Percentiles rank a stretch among this genome's conserved stretches.
These are phyloP conservation scores for Kryptolebias marmoratus DNA, from an alignment of 2,113 vertebrate species.

Conservation along the genomic window DNA sequence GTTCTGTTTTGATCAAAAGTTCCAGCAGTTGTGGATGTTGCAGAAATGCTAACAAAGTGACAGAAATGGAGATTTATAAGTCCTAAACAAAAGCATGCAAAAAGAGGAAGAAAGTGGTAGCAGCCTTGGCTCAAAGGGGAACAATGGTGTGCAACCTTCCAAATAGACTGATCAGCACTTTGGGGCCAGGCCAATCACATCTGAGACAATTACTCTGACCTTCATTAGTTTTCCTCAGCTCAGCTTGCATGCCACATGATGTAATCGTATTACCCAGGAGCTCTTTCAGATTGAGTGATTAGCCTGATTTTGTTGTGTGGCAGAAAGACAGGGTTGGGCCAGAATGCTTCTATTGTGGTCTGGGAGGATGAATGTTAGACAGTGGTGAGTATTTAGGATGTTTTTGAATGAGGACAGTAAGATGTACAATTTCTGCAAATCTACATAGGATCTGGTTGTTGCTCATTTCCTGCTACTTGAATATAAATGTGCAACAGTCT, in stretches of 20 bases:
- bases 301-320: conserved; percentile 41
- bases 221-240: conserved; percentile 47
- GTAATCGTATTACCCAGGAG: conserved; percentile 50
- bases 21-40: too few species aligned
- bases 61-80: background rate
- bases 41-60: too few species aligned
- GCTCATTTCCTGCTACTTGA: background rate
- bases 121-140: background rate
- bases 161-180: conserved; percentile 29
- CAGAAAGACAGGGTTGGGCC: conserved; percentile 43
- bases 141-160: conserved; percentile 14
- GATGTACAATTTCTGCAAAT: conserved; percentile 21
- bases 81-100: background rate
- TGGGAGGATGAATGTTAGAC: conserved; percentile 13
- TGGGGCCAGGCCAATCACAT: conserved; percentile 15
- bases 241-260: conserved; percentile 37
- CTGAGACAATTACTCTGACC: conserved; percentile 47
- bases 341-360: conserved; percentile 58
- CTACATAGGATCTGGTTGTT: conserved; percentile 3
- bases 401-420: conserved; percentile 26
- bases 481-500: background rate
- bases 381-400: conserved; percentile 26
- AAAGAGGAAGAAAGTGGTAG: background rate
- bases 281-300: conserved; percentile 45
- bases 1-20: background rate